phyloP scores from a whole-genome alignment of 1,140 invertebrate genomes.

The Gyrodactylus bullatarudis region DNA sequence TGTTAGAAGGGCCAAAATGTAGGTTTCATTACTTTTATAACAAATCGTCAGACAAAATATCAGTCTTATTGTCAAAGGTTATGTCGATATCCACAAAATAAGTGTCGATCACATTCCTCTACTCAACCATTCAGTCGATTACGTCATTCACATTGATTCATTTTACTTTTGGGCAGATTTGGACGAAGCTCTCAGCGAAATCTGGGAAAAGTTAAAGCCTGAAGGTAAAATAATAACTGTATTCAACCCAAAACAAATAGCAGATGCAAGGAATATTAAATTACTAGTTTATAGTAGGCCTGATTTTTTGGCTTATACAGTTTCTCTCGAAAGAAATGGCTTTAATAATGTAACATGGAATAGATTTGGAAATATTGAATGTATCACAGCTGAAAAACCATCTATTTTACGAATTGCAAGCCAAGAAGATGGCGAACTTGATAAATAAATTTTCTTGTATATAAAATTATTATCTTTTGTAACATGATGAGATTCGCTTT shows the following conservation, averaged over 20 bases:
- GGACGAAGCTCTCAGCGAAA: background rate
- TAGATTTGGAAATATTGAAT: background rate
- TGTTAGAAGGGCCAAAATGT: background rate
- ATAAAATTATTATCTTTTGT: no score
- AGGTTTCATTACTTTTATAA: no score
- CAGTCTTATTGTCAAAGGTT: no score
- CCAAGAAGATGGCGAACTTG: background rate
- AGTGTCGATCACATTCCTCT: background rate
- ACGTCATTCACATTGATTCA: background rate
- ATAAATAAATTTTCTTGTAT: no score
- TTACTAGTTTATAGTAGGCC: background rate
- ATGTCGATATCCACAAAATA: background rate
- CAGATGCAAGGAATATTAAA: background rate
- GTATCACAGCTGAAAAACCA: background rate
- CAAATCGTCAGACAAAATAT: no score
- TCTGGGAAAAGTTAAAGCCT: background rate
- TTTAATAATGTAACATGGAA: background rate
- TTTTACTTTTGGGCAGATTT: background rate
- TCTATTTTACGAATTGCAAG: background rate
- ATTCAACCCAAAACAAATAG: background rate
- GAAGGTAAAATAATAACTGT: background rate
- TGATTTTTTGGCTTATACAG: background rate
- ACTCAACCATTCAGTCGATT: background rate
- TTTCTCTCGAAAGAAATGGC: background rate
- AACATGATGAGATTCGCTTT: no score